These are phyloP conservation scores for Sitta europaea DNA, from an alignment of 2,113 vertebrate genomes.

Conservation along the genomic window DNA sequence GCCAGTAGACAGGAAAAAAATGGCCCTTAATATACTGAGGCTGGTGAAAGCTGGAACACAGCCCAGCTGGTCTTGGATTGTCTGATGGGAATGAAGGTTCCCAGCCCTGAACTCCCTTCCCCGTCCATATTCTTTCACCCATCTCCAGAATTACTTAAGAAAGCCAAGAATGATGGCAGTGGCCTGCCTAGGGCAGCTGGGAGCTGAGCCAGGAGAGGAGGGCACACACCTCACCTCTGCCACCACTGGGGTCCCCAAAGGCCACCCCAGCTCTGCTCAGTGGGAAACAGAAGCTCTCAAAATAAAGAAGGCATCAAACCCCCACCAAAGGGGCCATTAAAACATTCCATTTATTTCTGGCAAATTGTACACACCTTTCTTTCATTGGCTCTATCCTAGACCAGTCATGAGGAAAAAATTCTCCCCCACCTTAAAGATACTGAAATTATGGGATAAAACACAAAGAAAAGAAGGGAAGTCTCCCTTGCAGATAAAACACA, in stretches of 20 bases:
- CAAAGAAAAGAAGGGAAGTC: slow-evolving; percentile 28
- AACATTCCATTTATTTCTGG: not conserved
- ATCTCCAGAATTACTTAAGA: not conserved
- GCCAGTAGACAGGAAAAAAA: not conserved
- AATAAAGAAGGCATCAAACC: not conserved
- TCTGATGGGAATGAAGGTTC: not conserved
- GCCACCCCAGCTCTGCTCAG: not conserved
- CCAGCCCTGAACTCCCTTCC: not conserved
- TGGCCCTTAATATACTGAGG: not conserved
- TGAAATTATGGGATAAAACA: slow-evolving; percentile 35
- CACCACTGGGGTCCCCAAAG: fast-evolving
- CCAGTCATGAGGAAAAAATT: not conserved
- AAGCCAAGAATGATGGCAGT: not conserved
- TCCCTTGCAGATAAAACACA: slow-evolving; percentile 43
- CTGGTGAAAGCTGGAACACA: not conserved
- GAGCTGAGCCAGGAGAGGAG: not conserved
- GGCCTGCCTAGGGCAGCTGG: not conserved
- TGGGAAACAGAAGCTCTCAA: not conserved
- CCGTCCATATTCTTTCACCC: not conserved
- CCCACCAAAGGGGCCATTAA: not conserved
- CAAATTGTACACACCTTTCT: not conserved
- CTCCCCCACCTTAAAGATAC: slow-evolving; percentile 36
- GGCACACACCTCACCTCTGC: not conserved
- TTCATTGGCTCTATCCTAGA: not conserved
- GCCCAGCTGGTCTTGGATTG: not conserved